Evolutionary conservation across 2,888 invertebrate species (phyloP).

Genomic region (Caenorhabditis sp.): DNA sequence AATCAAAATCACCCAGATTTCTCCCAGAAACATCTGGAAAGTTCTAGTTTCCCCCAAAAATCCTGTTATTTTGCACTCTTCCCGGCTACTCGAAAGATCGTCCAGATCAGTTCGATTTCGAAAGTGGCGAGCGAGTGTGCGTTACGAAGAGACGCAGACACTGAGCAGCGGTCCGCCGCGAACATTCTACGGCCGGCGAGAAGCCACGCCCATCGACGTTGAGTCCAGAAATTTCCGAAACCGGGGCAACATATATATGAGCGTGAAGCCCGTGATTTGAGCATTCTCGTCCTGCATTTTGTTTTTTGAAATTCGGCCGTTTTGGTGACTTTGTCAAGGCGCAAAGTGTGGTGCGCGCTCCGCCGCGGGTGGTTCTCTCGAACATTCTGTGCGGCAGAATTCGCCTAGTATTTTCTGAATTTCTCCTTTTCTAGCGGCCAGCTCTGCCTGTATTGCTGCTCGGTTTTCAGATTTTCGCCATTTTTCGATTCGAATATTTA

Average conservation of each 20-base stretch:
- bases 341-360: slow-evolving; percentile 56
- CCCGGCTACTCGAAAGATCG: background rate
- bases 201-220: too few species aligned
- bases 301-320: background rate
- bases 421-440: slow-evolving; percentile 28
- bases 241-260: too few species aligned
- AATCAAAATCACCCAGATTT: too few species aligned
- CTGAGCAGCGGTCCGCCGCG: slow-evolving; percentile 25
- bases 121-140: slow-evolving; percentile 8
- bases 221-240: too few species aligned
- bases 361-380: slow-evolving; percentile 43
- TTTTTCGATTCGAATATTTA: background rate
- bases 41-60: slow-evolving; percentile 8
- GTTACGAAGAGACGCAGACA: slow-evolving; percentile 19
- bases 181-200: slow-evolving; percentile 47
- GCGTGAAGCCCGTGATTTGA: background rate
- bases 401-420: slow-evolving; percentile 27
- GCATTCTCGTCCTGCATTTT: background rate
- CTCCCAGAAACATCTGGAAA: slow-evolving; percentile 3
- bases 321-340: background rate
- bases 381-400: slow-evolving; percentile 58
- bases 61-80: background rate
- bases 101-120: slow-evolving; percentile 10
- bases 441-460: slow-evolving; percentile 14
- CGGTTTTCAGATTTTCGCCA: slow-evolving; percentile 19